A percentile compares a stretch with the other conserved stretches of the same genome.
phyloP scores from a whole-genome alignment of 2,113 vertebrate species.

The Pogonocichla stellata region DNA sequence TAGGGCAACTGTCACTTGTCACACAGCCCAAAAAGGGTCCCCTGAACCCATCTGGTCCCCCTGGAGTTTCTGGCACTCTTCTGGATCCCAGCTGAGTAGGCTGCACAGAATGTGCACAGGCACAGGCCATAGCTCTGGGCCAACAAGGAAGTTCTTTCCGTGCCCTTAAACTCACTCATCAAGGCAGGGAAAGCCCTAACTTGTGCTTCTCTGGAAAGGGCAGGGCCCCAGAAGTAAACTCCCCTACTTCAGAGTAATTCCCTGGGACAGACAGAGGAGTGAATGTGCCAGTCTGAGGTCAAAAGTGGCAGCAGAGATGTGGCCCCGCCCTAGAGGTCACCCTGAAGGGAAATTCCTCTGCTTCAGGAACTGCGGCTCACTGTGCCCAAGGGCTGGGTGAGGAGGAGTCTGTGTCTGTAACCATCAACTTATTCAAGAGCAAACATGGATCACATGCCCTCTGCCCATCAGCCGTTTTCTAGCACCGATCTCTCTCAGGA shows the following conservation, averaged over 20 bases:
- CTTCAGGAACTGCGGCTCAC: accelerated
- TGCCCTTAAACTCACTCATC: not conserved
- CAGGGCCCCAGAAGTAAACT: not conserved
- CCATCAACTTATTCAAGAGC: accelerated
- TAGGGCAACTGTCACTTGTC: not conserved
- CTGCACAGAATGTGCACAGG: not conserved
- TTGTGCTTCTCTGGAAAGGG: not conserved
- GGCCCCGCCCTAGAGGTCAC: not conserved
- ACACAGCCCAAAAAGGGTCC: not conserved
- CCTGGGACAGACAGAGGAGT: not conserved
- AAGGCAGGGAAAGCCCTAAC: not conserved
- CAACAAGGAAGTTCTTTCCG: not conserved
- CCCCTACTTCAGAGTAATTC: not conserved
- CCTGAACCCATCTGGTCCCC: not conserved
- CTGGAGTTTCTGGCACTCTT: not conserved
- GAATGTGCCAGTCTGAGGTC: not conserved
- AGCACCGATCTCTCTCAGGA: not conserved
- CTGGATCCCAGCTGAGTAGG: not conserved
- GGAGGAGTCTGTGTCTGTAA: not conserved
- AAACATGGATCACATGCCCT: not conserved
- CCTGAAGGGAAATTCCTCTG: not conserved
- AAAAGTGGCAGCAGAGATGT: not conserved
- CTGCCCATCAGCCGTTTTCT: not conserved
- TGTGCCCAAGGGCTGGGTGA: accelerated
- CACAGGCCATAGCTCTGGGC: not conserved